Conservation (phyloP, 2,113 vertebrate species). For the Baryphthengus martii region DNA sequence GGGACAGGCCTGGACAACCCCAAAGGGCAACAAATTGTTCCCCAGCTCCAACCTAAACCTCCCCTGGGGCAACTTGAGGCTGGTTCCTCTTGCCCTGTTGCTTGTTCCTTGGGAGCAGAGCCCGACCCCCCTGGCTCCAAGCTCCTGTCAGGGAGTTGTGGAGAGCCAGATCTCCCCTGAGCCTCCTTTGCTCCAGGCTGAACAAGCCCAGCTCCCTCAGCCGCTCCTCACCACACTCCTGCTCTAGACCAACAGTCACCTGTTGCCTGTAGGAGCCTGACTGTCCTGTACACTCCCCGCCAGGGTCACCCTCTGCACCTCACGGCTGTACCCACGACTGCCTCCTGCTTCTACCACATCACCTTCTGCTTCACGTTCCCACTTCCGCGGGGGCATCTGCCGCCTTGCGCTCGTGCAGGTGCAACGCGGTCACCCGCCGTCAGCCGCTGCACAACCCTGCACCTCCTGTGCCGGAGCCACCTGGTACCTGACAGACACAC, state of each 20-base stretch:
- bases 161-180: neutral
- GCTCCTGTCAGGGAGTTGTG: no score
- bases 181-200: neutral
- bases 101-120: no score
- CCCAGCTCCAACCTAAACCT: no score
- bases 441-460: neutral
- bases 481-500: neutral
- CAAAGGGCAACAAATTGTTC: no score
- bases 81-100: no score
- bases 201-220: neutral
- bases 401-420: neutral
- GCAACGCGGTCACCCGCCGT: neutral
- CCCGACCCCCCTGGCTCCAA: no score
- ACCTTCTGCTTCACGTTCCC: neutral
- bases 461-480: neutral
- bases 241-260: neutral
- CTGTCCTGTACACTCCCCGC: neutral
- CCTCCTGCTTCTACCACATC: neutral
- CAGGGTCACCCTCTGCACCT: neutral
- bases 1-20: no score
- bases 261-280: neutral
- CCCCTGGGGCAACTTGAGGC: no score
- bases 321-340: neutral
- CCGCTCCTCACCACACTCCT: neutral
- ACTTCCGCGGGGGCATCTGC: neutral